These are phyloP conservation scores for Psittacus erithacus DNA, from an alignment of 2,113 vertebrate genomes.

Conservation along the genomic window DNA sequence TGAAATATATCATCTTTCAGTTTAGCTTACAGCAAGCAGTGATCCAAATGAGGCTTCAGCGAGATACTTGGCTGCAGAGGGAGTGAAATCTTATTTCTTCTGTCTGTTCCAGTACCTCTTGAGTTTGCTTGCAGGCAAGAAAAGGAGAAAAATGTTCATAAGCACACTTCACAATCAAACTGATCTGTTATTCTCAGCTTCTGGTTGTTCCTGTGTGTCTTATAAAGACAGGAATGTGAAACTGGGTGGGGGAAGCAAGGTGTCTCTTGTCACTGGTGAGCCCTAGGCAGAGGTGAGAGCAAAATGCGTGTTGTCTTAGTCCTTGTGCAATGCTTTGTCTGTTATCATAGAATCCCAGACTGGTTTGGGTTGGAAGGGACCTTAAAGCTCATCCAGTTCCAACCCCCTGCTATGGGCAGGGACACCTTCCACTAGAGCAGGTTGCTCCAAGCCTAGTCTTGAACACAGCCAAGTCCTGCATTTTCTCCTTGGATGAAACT, in stretches of 20 bases:
- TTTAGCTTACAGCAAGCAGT: background rate
- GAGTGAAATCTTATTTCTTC: background rate
- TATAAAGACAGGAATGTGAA: background rate
- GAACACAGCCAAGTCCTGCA: background rate
- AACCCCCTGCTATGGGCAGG: background rate
- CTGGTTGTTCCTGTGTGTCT: background rate
- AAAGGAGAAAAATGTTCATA: background rate
- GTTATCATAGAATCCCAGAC: background rate
- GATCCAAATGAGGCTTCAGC: background rate
- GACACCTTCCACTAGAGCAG: background rate
- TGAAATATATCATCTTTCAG: background rate
- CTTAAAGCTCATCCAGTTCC: background rate
- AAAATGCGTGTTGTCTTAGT: rapidly evolving
- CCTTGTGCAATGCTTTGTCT: background rate
- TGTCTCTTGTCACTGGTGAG: rapidly evolving
- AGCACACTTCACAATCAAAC: background rate
- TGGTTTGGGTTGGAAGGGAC: background rate
- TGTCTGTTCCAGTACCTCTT: background rate
- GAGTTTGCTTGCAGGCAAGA: background rate
- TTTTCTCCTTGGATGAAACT: background rate
- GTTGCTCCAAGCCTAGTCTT: background rate
- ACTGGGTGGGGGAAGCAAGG: background rate
- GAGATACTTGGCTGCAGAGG: background rate
- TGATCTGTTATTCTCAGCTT: background rate
- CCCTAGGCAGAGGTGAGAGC: background rate